These are phyloP conservation scores for Lindbergichthys nudifrons DNA, from an alignment of 2,797 vertebrate species.

Conservation along the genomic window DNA sequence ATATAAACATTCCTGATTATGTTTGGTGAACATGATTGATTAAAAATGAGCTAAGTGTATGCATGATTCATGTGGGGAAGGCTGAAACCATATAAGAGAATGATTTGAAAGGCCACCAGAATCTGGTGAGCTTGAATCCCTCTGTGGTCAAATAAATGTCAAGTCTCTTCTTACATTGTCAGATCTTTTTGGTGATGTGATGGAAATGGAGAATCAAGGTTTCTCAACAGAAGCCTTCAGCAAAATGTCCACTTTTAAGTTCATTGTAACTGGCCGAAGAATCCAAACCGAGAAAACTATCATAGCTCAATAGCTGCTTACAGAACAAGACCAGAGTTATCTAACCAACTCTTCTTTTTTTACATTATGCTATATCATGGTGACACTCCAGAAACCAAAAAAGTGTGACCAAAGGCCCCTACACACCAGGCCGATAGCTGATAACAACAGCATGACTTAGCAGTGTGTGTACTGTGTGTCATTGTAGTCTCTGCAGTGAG, in stretches of 20 bases:
- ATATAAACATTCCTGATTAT: conserved; percentile 81
- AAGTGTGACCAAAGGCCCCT: too few species aligned
- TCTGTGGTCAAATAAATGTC: conserved; percentile 36
- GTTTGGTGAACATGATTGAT: conserved; percentile 50
- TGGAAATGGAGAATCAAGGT: background rate
- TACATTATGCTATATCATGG: too few species aligned
- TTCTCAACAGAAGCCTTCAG: background rate
- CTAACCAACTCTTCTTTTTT: too few species aligned
- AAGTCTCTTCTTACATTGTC: conserved; percentile 18
- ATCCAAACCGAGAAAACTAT: background rate
- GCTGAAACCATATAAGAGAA: conserved; percentile 37
- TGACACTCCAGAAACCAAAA: too few species aligned
- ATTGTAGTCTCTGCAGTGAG: too few species aligned
- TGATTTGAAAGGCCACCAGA: conserved; percentile 25
- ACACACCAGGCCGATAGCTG: too few species aligned
- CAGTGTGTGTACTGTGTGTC: too few species aligned
- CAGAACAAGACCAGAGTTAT: background rate
- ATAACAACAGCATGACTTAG: too few species aligned
- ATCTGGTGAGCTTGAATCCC: conserved; percentile 24
- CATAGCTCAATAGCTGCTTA: background rate
- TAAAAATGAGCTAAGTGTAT: conserved; percentile 44
- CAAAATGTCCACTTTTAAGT: background rate
- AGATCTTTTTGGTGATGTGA: background rate
- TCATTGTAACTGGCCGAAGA: background rate
- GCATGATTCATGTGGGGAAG: conserved; percentile 56